Conservation (phyloP, 2,888 invertebrate species). For the Brachyptera putata region DNA sequence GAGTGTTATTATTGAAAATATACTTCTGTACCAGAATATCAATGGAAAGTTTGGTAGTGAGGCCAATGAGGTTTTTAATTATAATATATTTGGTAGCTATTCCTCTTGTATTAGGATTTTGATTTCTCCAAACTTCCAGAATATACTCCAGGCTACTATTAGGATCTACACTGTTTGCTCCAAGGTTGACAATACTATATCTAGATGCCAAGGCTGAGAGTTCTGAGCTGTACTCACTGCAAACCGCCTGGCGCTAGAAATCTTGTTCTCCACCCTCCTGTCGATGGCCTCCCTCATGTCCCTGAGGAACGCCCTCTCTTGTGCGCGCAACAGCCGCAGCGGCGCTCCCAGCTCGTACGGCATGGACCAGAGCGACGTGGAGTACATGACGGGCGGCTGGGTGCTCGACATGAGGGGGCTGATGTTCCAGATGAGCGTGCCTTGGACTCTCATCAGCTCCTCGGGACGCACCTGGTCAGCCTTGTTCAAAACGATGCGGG, state of each 20-base stretch:
- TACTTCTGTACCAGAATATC: too few relatives aligned
- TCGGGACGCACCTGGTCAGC: conserved; percentile 90
- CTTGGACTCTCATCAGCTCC: conserved; percentile 89
- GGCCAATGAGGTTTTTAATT: too few relatives aligned
- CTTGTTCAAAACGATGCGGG: conserved; percentile 90
- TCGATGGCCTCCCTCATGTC: conserved; percentile 83
- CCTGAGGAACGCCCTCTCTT: conserved; percentile 81
- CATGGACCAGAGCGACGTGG: conserved; percentile 81
- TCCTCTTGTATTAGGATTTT: too few relatives aligned
- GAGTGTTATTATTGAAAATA: too few relatives aligned
- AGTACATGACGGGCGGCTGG: conserved; percentile 90
- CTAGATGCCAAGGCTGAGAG: too few relatives aligned
- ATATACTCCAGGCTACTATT: too few relatives aligned
- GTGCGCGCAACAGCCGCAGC: conserved; percentile 74
- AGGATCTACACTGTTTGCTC: too few relatives aligned
- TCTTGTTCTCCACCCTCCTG: conserved; percentile 89
- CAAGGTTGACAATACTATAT: too few relatives aligned
- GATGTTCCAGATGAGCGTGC: conserved; percentile 93
- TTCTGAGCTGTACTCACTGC: too few relatives aligned
- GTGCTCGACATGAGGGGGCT: conserved; percentile 94
- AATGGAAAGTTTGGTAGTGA: too few relatives aligned
- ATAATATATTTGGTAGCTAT: too few relatives aligned
- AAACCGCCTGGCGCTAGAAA: conserved; percentile 89
- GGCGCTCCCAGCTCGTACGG: conserved; percentile 81
- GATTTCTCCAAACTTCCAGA: too few relatives aligned